These are phyloP conservation scores for Drosophila peninsularis DNA, from an alignment of 2,888 invertebrate species.

Conservation along the genomic window DNA sequence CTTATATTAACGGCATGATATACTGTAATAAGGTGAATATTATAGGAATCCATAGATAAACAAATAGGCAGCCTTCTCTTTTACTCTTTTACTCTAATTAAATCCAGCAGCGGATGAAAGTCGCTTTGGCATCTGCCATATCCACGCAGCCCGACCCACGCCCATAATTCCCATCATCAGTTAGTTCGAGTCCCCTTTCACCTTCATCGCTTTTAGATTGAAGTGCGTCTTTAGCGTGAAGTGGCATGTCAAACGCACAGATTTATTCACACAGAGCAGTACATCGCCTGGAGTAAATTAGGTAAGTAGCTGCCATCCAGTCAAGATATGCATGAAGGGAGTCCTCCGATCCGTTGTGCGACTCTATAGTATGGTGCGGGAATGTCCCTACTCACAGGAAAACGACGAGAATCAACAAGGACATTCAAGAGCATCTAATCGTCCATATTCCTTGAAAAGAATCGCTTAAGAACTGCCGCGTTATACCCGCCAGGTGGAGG, in stretches of 20 bases:
- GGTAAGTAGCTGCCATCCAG: slow-evolving; percentile 63
- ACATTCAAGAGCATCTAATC: slow-evolving; percentile 27
- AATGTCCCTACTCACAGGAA: slow-evolving; percentile 44
- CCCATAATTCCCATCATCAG: not conserved
- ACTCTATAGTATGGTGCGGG: slow-evolving; percentile 33
- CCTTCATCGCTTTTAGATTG: slow-evolving; percentile 37
- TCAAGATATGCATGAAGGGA: slow-evolving; percentile 56
- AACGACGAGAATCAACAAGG: slow-evolving; percentile 49
- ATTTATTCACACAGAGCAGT: slow-evolving; percentile 57
- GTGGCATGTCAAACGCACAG: slow-evolving; percentile 73
- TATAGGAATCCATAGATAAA: slow-evolving; percentile 4
- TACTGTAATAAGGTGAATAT: slow-evolving; percentile 43
- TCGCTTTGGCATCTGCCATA: not conserved
- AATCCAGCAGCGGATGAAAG: slow-evolving; percentile 18
- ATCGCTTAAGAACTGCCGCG: slow-evolving; percentile 65
- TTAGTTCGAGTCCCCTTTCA: not conserved
- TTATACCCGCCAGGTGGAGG: slow-evolving; percentile 32
- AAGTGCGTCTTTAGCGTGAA: slow-evolving; percentile 67
- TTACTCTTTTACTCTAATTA: slow-evolving; percentile 46
- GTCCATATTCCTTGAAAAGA: slow-evolving; percentile 49
- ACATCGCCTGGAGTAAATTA: slow-evolving; percentile 65
- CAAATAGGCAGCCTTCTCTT: too few species aligned
- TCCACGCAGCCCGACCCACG: not conserved
- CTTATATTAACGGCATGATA: too few species aligned
- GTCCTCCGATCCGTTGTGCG: not conserved